Evolutionary conservation across 2,888 invertebrate genomes (phyloP).

Genomic region (Fragum fragum): DNA sequence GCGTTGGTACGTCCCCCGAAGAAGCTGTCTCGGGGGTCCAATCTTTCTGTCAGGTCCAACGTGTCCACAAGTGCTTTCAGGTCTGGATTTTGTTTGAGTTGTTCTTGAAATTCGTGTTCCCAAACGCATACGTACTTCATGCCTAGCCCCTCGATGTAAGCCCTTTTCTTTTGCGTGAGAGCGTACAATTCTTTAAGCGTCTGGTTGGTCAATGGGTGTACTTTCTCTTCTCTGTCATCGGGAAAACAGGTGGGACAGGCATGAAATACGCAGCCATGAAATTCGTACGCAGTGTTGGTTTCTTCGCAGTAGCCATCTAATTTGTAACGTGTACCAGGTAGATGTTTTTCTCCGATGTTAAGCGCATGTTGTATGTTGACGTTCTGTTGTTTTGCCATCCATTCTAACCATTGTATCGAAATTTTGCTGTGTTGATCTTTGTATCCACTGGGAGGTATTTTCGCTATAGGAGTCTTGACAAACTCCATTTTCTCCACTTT

Average conservation of each 20-base stretch:
- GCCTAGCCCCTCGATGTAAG: conserved; percentile 39
- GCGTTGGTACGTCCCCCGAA: conserved; percentile 76
- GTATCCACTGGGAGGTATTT: conserved; percentile 53
- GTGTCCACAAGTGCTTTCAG: not conserved
- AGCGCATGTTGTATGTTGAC: conserved; percentile 36
- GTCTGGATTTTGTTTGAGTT: conserved; percentile 34
- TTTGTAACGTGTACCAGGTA: conserved; percentile 47
- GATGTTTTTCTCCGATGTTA: conserved; percentile 36
- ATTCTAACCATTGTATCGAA: conserved; percentile 34
- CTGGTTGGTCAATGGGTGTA: conserved; percentile 30
- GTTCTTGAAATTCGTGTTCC: conserved; percentile 66
- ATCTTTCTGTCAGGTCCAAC: conserved; percentile 27
- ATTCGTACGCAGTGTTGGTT: conserved; percentile 53
- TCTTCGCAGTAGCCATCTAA: conserved; percentile 39
- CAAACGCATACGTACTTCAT: conserved; percentile 63
- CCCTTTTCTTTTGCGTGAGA: conserved; percentile 47
- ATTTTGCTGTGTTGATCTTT: conserved; percentile 29
- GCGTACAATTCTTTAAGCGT: conserved; percentile 50
- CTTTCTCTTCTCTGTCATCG: conserved; percentile 13
- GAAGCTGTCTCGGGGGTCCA: conserved; percentile 73
- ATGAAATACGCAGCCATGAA: conserved; percentile 55
- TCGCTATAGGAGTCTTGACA: conserved; percentile 47
- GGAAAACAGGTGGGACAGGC: conserved; percentile 41
- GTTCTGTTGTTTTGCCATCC: conserved; percentile 3
- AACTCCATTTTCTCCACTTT: conserved; percentile 23